These are phyloP conservation scores for Bombus balteatus DNA, from an alignment of 1,140 invertebrate genomes.

Conservation along the genomic window DNA sequence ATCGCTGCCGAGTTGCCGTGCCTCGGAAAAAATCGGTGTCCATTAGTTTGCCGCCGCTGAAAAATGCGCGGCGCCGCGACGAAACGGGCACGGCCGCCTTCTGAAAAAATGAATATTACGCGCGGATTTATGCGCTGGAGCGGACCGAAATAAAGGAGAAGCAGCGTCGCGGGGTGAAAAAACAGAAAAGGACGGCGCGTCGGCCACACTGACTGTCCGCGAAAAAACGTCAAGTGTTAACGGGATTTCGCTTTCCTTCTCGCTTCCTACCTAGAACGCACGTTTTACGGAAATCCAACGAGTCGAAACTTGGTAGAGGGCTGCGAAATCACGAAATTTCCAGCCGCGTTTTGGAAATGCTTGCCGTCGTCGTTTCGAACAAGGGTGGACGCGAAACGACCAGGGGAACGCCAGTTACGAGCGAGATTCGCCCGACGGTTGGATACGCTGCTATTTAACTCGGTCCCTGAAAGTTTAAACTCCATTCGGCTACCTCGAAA, in stretches of 20 bases:
- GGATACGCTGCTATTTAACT: slow-evolving; percentile 3
- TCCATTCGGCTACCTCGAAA: background rate
- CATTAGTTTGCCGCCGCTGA: slow-evolving; percentile 45
- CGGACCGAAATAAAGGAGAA: background rate
- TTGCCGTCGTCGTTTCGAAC: background rate
- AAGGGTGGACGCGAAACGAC: background rate
- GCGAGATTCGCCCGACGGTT: background rate
- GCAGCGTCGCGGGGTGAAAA: background rate
- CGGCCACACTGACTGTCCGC: background rate
- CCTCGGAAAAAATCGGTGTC: slow-evolving; percentile 35
- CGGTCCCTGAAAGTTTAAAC: background rate
- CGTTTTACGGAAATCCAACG: slow-evolving; percentile 17
- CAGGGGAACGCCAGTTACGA: background rate
- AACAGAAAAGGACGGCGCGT: background rate
- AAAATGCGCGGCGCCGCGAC: slow-evolving; percentile 36
- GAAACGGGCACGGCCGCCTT: slow-evolving; percentile 4
- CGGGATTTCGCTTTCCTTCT: background rate
- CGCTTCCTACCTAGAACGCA: background rate
- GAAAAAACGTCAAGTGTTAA: background rate
- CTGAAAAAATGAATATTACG: slow-evolving; percentile 39
- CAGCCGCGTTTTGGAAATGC: background rate
- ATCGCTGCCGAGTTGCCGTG: slow-evolving; percentile 12
- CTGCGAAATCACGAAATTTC: slow-evolving; percentile 30
- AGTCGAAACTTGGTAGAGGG: background rate
- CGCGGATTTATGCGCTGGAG: slow-evolving; percentile 17